Percentiles rank a stretch among this genome's conserved stretches.
These are phyloP conservation scores for Lepisosteus osseus DNA, from an alignment of 2,113 vertebrate species.

Conservation along the genomic window DNA sequence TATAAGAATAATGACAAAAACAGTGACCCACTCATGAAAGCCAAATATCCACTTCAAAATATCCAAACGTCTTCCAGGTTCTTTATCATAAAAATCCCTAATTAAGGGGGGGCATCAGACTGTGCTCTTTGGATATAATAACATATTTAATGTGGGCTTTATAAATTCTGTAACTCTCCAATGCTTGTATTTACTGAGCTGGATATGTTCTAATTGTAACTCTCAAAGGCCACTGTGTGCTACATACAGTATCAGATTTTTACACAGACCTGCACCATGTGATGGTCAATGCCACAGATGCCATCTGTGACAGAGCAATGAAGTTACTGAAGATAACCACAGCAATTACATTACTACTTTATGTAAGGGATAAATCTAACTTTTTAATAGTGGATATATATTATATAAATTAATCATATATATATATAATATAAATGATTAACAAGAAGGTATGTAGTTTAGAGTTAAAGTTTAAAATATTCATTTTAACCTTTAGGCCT, in stretches of 20 bases:
- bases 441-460: too few relatives aligned
- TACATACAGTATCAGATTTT: background rate
- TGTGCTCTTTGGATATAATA: background rate
- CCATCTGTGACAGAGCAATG: background rate
- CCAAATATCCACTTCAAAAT: background rate
- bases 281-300: background rate
- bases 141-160: background rate
- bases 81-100: background rate
- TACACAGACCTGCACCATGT: constrained; percentile 8
- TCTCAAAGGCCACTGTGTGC: background rate
- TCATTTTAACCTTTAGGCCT: too few relatives aligned
- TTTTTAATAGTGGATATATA: background rate
- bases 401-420: too few relatives aligned
- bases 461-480: too few relatives aligned
- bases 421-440: too few relatives aligned
- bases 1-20: too few relatives aligned
- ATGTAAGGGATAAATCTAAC: background rate
- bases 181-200: background rate
- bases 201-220: background rate
- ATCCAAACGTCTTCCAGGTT: background rate
- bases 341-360: too few relatives aligned
- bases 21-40: background rate
- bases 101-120: background rate
- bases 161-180: background rate
- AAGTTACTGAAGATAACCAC: constrained; percentile 1